phyloP scores from a whole-genome alignment of 2,888 invertebrate genomes.

The Unio pictorum region DNA sequence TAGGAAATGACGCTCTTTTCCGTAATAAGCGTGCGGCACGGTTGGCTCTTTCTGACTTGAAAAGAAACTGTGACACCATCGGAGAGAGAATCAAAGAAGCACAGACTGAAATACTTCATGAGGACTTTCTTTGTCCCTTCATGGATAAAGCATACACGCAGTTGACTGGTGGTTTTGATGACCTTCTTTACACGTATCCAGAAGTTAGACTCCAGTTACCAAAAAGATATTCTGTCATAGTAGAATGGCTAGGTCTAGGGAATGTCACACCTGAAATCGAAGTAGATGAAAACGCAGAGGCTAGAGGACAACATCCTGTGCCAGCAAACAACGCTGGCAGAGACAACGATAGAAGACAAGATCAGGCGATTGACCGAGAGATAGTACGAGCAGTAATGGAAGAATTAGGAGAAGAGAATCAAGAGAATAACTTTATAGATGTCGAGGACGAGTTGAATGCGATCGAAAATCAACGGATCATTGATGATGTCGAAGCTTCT shows the following conservation, averaged over 20 bases:
- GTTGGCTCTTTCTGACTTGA: no score
- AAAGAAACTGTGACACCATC: background rate
- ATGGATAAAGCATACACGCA: constrained; percentile 8
- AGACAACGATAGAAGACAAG: no score
- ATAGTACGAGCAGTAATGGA: background rate
- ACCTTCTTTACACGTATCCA: no score
- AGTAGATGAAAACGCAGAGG: no score
- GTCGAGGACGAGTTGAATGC: background rate
- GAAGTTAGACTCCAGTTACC: no score
- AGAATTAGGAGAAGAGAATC: background rate
- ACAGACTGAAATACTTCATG: constrained; percentile 36
- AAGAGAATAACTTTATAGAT: background rate
- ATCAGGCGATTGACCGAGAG: background rate
- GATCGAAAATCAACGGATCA: background rate
- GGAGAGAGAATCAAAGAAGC: constrained; percentile 19
- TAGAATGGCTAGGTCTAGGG: background rate
- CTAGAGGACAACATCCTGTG: no score
- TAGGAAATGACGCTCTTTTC: no score
- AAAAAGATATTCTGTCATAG: background rate
- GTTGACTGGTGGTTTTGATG: background rate
- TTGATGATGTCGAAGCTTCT: no score
- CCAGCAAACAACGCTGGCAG: no score
- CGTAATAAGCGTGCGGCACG: no score
- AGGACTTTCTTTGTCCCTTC: constrained; percentile 24
- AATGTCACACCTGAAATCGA: no score